These are phyloP conservation scores for Kuschelorhynchus macadamiae DNA, from an alignment of 2,888 invertebrate species.

Conservation along the genomic window DNA sequence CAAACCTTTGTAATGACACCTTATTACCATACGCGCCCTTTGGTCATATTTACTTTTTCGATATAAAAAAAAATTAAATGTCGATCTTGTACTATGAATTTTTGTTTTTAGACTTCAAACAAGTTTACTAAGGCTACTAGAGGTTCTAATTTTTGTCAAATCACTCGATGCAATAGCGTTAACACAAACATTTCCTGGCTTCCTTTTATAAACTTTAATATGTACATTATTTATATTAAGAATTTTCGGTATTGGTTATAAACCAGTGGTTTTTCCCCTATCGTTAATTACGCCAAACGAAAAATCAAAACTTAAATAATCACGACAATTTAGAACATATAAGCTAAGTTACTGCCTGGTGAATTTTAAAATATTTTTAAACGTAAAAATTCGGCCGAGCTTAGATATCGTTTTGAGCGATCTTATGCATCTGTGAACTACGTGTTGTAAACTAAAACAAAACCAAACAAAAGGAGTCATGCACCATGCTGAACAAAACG, in stretches of 20 bases:
- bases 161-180: slow-evolving; percentile 25
- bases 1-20: too few species aligned
- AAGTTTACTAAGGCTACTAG: too few species aligned
- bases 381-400: slow-evolving; percentile 63
- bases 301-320: slow-evolving; percentile 16
- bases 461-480: slow-evolving; percentile 60
- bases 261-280: slow-evolving; percentile 24
- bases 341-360: slow-evolving; percentile 40
- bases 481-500: slow-evolving; percentile 64
- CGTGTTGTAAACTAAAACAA: slow-evolving; percentile 57
- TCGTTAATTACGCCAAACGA: slow-evolving; percentile 16
- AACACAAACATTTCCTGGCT: slow-evolving; percentile 13
- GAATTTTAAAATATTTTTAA: slow-evolving; percentile 16
- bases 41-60: too few species aligned
- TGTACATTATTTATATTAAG: slow-evolving; percentile 40
- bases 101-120: too few species aligned
- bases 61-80: too few species aligned
- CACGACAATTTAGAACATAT: slow-evolving; percentile 3
- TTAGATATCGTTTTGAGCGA: slow-evolving; percentile 67
- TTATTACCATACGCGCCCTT: too few species aligned
- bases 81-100: too few species aligned
- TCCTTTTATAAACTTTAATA: slow-evolving; percentile 28
- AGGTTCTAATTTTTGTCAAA: slow-evolving; percentile 22
- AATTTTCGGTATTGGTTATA: slow-evolving; percentile 24
- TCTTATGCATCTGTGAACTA: slow-evolving; percentile 69